Base-by-base conservation (phyloP, 2,888 invertebrate genomes). In the Coelinius sp. region DNA sequence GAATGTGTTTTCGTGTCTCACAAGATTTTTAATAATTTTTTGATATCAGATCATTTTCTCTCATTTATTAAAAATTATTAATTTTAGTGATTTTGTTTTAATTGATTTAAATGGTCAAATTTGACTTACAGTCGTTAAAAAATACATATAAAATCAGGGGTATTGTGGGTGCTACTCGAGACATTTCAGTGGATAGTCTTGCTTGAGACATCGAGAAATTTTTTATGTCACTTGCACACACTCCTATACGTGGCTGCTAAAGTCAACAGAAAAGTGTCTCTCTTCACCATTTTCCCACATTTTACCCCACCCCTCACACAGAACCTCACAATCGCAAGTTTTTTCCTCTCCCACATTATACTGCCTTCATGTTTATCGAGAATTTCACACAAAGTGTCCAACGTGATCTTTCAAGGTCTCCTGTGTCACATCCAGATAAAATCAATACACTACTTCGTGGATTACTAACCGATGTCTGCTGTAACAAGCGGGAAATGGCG, bases 211-310 rank as follows among this genome's bases (percentile, higher is more conserved):
- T 59, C 25, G 35, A 35, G 31, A 59, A 35, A 20, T 31, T 59
- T 59, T 59, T 59, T 31, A 59, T 35, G 59, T 59, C 59, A 59
- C 31, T 59, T 59, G 59, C 59, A 59, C 31, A 59, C 59, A 59
- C 59, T 35, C 12, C 31, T 31, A 17, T 12, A 31, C 20, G 59
- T 35, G 59, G 59, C 31, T 35, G 35, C 59, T 59, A 35, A 31
- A 31, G 59, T 10, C 14, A 59, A 17, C 35, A 59, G 31, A 56
- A 31, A 31, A 56, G 35, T 59, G 59, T 59, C 59, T 59, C 31
- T 5, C n/a, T 27, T 31, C 31, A 59, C n/a, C 46, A 49, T 49
- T 49, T 49, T 49, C 17, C 46, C 46, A 49, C 46, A 49, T 49
- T 14, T 6, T 20, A 14, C 46, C 17, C 20, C 6, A 17, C 20